Evolutionary conservation across 2,797 vertebrate genomes (phyloP), one percentile per base, ranked within the genome.

Genomic region (Salarias fasciatus): DNA sequence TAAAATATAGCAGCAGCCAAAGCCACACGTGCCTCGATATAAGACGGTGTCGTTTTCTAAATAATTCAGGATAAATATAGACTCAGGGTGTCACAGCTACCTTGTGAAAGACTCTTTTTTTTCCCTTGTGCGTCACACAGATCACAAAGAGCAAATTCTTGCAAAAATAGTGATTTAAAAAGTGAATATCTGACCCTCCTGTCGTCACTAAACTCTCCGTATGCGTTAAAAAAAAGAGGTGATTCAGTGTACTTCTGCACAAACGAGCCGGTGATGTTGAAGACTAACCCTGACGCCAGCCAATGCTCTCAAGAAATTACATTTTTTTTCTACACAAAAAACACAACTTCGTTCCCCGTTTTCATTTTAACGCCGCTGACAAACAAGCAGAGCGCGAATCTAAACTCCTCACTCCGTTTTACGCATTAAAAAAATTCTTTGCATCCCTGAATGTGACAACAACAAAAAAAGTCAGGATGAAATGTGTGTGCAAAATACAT

Each of bases 1-100:
- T 86, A 72, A 85, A 85, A 85, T 79, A 88, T 88, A 89, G 87
- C 86, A 92, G 89, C 90, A 88, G 86, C 84, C 79, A 80, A 74
- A 82, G 75, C 61, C 77, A 82, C 71, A 80, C 53, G 81, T 86
- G 84, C 58, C 60, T 77, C 67, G 62, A 66, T 62, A 71, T 55
- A 56, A 14, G 68, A 77, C 61, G 30, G 77, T 87, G 77, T 80
- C 40, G 58, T 76, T n/a, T 77, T 77, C 40, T 12, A 24, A 76
- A 84, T 76, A 52, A 83, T 77, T 72, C 12, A 80, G 72, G 51
- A 80, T 59, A 73, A 75, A 67, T 24, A 24, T 65, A 77, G 70
- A 68, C 42, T 63, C 48, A 40, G 49, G 75, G 76, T 63, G 58
- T 71, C 35, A 64, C 18, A 24, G 18, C 18, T 54, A 66, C 14